Conservation (phyloP, 1,140 invertebrate genomes). For the Achroia grisella region DNA sequence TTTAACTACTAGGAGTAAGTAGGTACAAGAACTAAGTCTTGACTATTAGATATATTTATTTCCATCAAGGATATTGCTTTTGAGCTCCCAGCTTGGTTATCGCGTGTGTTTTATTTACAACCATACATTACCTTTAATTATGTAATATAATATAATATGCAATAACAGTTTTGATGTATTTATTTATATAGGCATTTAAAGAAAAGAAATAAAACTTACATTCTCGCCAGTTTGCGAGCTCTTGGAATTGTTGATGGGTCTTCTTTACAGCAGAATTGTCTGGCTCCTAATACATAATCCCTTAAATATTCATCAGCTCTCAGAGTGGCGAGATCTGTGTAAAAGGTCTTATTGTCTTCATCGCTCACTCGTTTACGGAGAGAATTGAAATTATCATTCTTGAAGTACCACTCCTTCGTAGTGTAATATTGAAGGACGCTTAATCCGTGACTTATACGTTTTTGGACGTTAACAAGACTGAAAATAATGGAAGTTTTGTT, state of each 20-base stretch:
- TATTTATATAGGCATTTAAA: too few relatives aligned
- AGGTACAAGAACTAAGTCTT: too few relatives aligned
- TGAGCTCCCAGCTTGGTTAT: too few relatives aligned
- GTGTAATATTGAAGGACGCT: conserved; percentile 89
- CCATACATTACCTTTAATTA: too few relatives aligned
- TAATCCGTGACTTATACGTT: conserved; percentile 77
- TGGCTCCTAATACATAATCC: conserved; percentile 81
- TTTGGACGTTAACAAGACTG: conserved; percentile 80
- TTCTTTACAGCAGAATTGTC: conserved; percentile 85
- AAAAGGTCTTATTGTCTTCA: conserved; percentile 76
- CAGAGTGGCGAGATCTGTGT: conserved; percentile 62
- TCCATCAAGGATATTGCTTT: too few relatives aligned
- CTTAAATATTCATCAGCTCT: conserved; percentile 81
- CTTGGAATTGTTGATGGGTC: conserved; percentile 81
- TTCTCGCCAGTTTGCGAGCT: conserved; percentile 75
- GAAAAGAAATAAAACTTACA: conserved; percentile 30
- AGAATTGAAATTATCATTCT: conserved; percentile 79
- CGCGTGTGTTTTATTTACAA: too few relatives aligned
- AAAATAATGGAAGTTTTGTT: conserved; percentile 14
- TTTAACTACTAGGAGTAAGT: too few relatives aligned
- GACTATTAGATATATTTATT: too few relatives aligned
- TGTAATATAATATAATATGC: too few relatives aligned
- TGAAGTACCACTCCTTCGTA: conserved; percentile 88
- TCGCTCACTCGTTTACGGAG: background rate
- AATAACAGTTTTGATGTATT: too few relatives aligned